These are phyloP conservation scores for Cyprinella venusta DNA, from an alignment of 2,797 vertebrate species.

Conservation along the genomic window DNA sequence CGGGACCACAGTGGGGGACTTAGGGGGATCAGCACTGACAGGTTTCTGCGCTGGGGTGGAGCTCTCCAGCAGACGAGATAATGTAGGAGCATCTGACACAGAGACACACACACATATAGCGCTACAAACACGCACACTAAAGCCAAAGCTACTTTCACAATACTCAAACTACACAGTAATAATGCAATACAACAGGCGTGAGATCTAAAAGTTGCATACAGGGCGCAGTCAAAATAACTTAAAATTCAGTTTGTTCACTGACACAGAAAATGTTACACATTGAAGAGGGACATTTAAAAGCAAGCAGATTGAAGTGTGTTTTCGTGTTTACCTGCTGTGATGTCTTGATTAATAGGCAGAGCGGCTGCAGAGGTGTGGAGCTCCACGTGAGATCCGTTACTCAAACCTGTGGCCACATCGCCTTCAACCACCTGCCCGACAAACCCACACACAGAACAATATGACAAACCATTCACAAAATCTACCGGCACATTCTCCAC, in stretches of 20 bases:
- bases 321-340: conserved; percentile 84
- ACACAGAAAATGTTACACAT: not conserved
- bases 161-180: not conserved
- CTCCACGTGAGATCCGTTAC: conserved; percentile 71
- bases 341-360: conserved; percentile 82
- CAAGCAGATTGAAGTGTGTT: conserved; percentile 4
- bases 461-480: not conserved
- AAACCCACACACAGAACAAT: not conserved
- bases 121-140: conserved; percentile 50
- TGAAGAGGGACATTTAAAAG: not conserved
- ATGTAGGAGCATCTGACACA: conserved; percentile 87
- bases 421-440: conserved; percentile 75
- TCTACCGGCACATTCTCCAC: not conserved
- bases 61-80: conserved; percentile 91
- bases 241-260: not conserved
- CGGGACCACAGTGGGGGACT: conserved; percentile 71
- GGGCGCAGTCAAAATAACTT: not conserved
- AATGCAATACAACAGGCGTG: conserved; percentile 4
- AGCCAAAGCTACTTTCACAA: conserved; percentile 17
- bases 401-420: conserved; percentile 71
- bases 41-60: conserved; percentile 83
- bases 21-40: conserved; percentile 80
- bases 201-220: conserved; percentile 7
- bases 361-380: conserved; percentile 73
- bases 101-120: conserved; percentile 58